These are phyloP conservation scores for Scomberomorus guttatus DNA, from an alignment of 2,797 vertebrate genomes.

Conservation along the genomic window DNA sequence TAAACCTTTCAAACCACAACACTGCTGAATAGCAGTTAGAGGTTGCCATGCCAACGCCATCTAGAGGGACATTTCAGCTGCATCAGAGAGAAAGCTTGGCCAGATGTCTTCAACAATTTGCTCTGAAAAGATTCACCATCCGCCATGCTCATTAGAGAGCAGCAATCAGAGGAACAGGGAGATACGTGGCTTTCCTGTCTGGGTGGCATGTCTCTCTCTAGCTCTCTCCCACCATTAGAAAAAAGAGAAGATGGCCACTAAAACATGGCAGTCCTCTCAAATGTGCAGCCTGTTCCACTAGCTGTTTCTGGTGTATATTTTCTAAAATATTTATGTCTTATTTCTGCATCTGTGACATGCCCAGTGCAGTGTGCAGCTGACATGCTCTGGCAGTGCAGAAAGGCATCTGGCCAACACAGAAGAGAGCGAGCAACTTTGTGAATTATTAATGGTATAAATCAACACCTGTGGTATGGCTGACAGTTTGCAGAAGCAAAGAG, in stretches of 20 bases:
- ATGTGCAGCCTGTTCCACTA: constrained; percentile 72
- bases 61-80: constrained; percentile 93
- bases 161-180: constrained; percentile 89
- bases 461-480: constrained; percentile 86
- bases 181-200: constrained; percentile 81
- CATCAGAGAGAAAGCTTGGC: constrained; percentile 94
- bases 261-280: constrained; percentile 44
- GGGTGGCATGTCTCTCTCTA: constrained; percentile 37
- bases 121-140: constrained; percentile 94
- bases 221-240: constrained; percentile 29
- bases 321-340: constrained; percentile 92
- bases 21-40: constrained; percentile 95
- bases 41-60: constrained; percentile 98
- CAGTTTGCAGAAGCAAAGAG: constrained; percentile 59
- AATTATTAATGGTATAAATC: constrained; percentile 96
- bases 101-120: constrained; percentile 99
- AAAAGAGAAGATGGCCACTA: constrained; percentile 53
- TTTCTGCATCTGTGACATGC: constrained; percentile 90
- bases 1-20: constrained; percentile 94
- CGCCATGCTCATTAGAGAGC: constrained; percentile 93
- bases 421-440: constrained; percentile 87
- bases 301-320: constrained; percentile 85
- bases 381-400: constrained; percentile 85
- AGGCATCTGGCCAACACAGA: constrained; percentile 91
- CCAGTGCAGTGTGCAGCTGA: constrained; percentile 91